These are phyloP conservation scores for Scopus umbretta DNA, from an alignment of 2,113 vertebrate genomes.

Conservation along the genomic window DNA sequence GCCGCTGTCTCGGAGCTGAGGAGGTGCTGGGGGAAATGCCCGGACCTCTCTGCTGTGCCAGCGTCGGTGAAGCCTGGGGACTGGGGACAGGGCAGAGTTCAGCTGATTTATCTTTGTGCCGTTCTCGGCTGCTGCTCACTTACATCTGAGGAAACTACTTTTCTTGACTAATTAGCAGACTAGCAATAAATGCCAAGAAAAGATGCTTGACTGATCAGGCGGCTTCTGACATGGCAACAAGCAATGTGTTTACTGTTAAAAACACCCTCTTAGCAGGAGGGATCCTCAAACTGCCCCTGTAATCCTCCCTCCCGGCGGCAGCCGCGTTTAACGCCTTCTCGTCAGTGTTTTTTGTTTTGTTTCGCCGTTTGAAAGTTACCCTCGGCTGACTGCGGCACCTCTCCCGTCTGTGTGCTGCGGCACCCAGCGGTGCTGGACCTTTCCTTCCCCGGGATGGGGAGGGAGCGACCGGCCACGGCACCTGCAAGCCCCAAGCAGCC, in stretches of 20 bases:
- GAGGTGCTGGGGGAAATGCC: accelerated
- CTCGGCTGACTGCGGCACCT: accelerated
- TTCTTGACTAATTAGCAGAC: neutral
- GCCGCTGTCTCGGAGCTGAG: accelerated
- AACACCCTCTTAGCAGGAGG: neutral
- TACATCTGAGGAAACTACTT: neutral
- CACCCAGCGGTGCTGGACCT: accelerated
- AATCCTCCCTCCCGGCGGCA: accelerated
- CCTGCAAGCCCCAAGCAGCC: accelerated
- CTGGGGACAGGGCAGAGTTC: neutral
- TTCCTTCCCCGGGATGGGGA: accelerated
- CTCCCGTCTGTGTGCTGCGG: neutral
- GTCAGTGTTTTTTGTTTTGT: neutral
- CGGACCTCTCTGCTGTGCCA: too few species aligned
- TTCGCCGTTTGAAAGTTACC: neutral
- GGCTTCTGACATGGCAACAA: neutral
- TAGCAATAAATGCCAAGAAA: neutral
- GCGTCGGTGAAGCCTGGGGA: neutral
- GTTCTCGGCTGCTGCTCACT: neutral
- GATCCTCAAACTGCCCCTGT: neutral
- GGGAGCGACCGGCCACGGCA: accelerated
- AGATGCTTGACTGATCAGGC: neutral
- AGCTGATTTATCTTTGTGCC: neutral
- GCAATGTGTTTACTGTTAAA: neutral
- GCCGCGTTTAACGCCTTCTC: accelerated